Conservation (phyloP, 2,113 vertebrate genomes). For the Furnarius figulus region DNA sequence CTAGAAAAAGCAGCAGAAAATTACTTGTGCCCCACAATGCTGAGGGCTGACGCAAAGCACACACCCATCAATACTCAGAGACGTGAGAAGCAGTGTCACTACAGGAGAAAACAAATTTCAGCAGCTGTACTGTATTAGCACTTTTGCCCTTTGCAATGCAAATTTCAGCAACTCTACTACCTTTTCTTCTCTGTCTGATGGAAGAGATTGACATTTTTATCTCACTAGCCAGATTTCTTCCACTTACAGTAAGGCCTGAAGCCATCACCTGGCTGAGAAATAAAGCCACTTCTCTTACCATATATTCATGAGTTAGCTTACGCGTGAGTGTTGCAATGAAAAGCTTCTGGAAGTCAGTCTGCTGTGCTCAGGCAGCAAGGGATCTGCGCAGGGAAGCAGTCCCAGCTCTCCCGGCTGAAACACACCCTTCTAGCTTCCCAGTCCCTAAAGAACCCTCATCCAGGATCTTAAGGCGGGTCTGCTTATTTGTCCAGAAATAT, state of each 20-base stretch:
- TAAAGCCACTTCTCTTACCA: not conserved
- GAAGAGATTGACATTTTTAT: not conserved
- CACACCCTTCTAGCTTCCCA: not conserved
- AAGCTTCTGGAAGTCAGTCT: not conserved
- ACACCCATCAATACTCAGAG: not conserved
- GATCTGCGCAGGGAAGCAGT: not conserved
- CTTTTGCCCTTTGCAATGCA: not conserved
- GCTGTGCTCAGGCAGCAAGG: accelerated
- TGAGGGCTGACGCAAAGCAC: not conserved
- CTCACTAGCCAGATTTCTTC: not conserved
- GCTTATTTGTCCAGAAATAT: not conserved
- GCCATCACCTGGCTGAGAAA: not conserved
- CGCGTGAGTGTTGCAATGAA: not conserved
- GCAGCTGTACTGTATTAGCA: not conserved
- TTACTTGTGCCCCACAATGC: not conserved
- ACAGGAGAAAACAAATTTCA: not conserved
- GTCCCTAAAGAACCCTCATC: not conserved
- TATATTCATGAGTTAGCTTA: not conserved
- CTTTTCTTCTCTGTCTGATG: not conserved
- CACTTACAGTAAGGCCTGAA: not conserved
- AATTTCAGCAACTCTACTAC: not conserved
- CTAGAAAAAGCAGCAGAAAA: not conserved
- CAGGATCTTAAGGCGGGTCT: constrained; percentile 6
- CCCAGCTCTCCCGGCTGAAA: not conserved
- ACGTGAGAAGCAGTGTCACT: not conserved